Conservation (phyloP, 2,888 invertebrate genomes). For the Lasioglossum villosulum region DNA sequence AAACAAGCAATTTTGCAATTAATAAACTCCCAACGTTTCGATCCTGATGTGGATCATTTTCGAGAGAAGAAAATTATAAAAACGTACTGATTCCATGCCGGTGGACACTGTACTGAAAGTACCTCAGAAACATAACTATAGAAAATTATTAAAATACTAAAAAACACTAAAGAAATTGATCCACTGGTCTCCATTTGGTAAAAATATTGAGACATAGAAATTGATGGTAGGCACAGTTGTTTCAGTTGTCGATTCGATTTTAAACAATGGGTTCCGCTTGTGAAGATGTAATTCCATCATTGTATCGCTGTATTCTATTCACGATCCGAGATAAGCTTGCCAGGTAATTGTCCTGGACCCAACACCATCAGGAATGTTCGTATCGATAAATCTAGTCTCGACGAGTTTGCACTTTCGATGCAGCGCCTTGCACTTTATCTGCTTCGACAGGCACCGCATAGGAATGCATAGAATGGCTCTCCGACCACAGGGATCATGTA, state of each 20-base stretch:
- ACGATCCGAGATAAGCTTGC: background rate
- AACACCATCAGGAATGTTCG: conserved; percentile 1
- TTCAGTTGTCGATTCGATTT: background rate
- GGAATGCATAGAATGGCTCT: background rate
- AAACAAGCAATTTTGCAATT: too few species aligned
- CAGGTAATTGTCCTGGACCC: background rate
- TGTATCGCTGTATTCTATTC: conserved; percentile 1
- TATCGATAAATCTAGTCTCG: background rate
- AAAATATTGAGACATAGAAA: background rate
- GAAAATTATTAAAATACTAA: too few species aligned
- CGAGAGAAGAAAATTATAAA: too few species aligned
- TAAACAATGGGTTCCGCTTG: background rate
- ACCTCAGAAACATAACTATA: too few species aligned
- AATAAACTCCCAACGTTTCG: too few species aligned
- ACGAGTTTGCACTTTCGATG: background rate
- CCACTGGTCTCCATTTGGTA: too few species aligned
- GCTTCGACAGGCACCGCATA: too few species aligned
- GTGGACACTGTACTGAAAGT: too few species aligned
- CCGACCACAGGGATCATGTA: background rate
- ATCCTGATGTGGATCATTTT: too few species aligned
- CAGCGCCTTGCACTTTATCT: conserved; percentile 8
- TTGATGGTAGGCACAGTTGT: background rate
- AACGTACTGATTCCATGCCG: too few species aligned
- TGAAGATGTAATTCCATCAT: background rate
- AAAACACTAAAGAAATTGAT: too few species aligned